These are phyloP conservation scores for Poecilobothrus nobilitatus DNA, from an alignment of 2,888 invertebrate species.

Conservation along the genomic window DNA sequence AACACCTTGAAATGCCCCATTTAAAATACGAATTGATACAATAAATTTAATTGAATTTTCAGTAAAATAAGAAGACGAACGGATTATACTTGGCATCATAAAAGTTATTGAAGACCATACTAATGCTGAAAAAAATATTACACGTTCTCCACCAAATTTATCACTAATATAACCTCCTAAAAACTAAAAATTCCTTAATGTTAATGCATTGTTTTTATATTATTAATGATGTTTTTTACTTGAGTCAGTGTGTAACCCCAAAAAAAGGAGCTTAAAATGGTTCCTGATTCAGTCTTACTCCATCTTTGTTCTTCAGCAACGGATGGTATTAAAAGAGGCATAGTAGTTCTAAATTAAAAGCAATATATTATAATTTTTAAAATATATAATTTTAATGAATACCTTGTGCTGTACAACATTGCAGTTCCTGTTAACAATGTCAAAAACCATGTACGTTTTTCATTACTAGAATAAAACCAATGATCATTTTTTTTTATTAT, in stretches of 20 bases:
- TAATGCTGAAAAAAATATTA: slow-evolving; percentile 53
- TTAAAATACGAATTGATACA: slow-evolving; percentile 51
- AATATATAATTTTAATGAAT: background rate
- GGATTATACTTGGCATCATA: slow-evolving; percentile 50
- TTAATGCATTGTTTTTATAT: background rate
- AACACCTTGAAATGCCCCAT: slow-evolving; percentile 58
- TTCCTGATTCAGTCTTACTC: slow-evolving; percentile 62
- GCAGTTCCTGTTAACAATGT: slow-evolving; percentile 55
- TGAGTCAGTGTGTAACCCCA: slow-evolving; percentile 66
- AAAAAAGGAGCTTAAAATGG: slow-evolving; percentile 61
- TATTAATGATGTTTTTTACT: slow-evolving; percentile 27
- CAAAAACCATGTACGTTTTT: slow-evolving; percentile 52
- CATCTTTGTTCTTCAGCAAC: slow-evolving; percentile 56
- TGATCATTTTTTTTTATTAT: background rate
- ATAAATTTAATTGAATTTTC: slow-evolving; percentile 48
- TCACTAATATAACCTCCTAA: slow-evolving; percentile 52
- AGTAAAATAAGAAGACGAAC: slow-evolving; percentile 37
- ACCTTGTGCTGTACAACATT: slow-evolving; percentile 55
- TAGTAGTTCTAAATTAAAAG: slow-evolving; percentile 43
- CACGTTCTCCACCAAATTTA: slow-evolving; percentile 55
- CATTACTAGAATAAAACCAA: slow-evolving; percentile 39
- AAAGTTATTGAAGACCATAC: slow-evolving; percentile 51
- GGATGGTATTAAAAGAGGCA: slow-evolving; percentile 56
- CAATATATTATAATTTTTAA: too few relatives aligned
- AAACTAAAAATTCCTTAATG: slow-evolving; percentile 29